Evolutionary conservation across 2,113 vertebrate genomes (phyloP), one percentile per base, ranked within the genome.

Genomic region (Isurus oxyrinchus): DNA sequence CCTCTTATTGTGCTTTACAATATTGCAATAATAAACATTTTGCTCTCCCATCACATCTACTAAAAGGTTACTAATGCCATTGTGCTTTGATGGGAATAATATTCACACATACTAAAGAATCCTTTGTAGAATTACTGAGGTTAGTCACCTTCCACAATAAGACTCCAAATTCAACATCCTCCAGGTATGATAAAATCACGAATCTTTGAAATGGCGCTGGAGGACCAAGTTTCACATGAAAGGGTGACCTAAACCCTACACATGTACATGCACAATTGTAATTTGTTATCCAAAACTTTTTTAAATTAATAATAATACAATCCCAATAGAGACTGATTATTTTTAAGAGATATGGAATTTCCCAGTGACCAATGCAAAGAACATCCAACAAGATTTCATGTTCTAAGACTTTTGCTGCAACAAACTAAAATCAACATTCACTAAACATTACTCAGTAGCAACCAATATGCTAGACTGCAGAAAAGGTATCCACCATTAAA

Each of bases 21-120:
- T 96, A 97, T 96, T 96, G 96, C 44, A 96, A 87, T 86, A 96
- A 96, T 96, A 96, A 96, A 97, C 97, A 96, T 96, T 63, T 66
- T 67, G 5, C 59, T 95, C 31, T 95, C 53, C 93, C 35, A 95
- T 66, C 6, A 3, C 49, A 67, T 66, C 49, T 23, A 67, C 21
- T 55, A 94, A 63, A 40, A 95, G 27, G 44, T 53, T 23, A 88
- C 25, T 55, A 53, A 88, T 88, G 49, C 86, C 21, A 25, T 88
- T 55, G 7, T 55, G 21, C 0, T 76, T 27, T 69, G 25, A 53
- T 88, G 86, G n/a, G 44, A 86, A 86, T 44, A 86, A 88, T 76
- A 5, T 10, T 49, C 44, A 66, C 19, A 10, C 19, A 5, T 2
- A 49, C 23, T 27, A 53, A 53, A 25, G 49, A 11, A 88, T 88